Evolutionary conservation across 2,797 vertebrate species (phyloP), one percentile per base, ranked within the genome.

Genomic region (Peromyscus melanophrys): DNA sequence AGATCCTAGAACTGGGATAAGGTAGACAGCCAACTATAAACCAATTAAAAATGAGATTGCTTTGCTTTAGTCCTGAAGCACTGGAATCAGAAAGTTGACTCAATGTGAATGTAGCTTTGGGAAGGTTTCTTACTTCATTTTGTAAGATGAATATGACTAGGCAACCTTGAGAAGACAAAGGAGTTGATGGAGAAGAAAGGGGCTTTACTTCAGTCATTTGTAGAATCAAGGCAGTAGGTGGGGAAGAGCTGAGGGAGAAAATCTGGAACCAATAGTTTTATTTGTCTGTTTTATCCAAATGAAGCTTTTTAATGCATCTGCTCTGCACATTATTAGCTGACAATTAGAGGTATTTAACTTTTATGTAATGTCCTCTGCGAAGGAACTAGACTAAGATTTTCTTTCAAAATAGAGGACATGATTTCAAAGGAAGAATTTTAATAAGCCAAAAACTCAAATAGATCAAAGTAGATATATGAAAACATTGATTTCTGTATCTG

Each of bases 41-140:
- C 91, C 87, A 97, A 87, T 97, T 97, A 94, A 92, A 91, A 94
- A 98, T 97, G 90, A 94, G 96, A 82, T 96, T 98, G 91, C 91
- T 93, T 95, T 90, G 96, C 94, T 96, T 96, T 96, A 88, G 93
- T 96, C 92, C 96, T 89, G 89, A 93, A 93, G 94, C 23, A 85
- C 80, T 83, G 4, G 61, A 97, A 96, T 94, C 94, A 91, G 77
- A 86, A 89, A 90, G 90, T 96, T 97, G 91, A 94, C 98, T 98
- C 97, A 77, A 96, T 94, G 69, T 97, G 96, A 98, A 94, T 96
- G 86, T 61, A 94, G 73, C 88, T 97, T 97, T 98, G 96, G 96
- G 98, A 98, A 97, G 96, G 27, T 94, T 92, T 91, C 96, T 94
- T 97, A 83, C 40, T 97, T 98, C 29, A 59, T 80, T 98, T 98